Evolutionary conservation across 92 coral and sea anemone species (phyloP).

Genomic region (Anthopleura xanthogrammica): DNA sequence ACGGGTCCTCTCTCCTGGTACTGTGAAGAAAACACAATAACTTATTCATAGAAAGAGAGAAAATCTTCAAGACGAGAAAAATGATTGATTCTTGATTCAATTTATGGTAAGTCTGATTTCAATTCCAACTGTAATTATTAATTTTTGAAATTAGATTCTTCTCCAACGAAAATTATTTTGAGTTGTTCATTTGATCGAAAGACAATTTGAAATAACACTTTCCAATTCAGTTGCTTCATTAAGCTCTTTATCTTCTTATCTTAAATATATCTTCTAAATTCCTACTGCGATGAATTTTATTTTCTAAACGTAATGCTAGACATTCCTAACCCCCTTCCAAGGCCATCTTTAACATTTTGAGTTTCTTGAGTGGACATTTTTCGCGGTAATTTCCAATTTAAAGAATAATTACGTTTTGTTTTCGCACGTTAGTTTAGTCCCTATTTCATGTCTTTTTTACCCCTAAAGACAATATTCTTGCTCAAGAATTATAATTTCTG

Average conservation of each 20-base stretch:
- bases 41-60: constrained; percentile 61
- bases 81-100: constrained; percentile 63
- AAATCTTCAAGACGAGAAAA: constrained; percentile 42
- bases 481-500: neutral
- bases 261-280: neutral
- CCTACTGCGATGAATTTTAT: neutral
- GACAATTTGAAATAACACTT: constrained; percentile 19
- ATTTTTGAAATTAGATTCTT: neutral
- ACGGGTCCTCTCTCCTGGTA: constrained; percentile 19
- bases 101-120: constrained; percentile 38
- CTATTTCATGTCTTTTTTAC: neutral
- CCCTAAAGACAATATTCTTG: neutral
- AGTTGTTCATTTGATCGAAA: constrained; percentile 26
- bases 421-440: neutral
- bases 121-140: neutral
- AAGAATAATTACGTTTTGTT: neutral
- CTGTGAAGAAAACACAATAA: constrained; percentile 44
- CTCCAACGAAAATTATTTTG: neutral
- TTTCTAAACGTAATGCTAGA: neutral
- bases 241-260: neutral
- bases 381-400: neutral
- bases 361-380: neutral
- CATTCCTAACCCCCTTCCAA: neutral
- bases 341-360: neutral
- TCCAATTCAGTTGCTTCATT: constrained; percentile 33